Evolutionary conservation across 2,113 vertebrate species (phyloP).

Genomic region (Dicentrarchus labrax): DNA sequence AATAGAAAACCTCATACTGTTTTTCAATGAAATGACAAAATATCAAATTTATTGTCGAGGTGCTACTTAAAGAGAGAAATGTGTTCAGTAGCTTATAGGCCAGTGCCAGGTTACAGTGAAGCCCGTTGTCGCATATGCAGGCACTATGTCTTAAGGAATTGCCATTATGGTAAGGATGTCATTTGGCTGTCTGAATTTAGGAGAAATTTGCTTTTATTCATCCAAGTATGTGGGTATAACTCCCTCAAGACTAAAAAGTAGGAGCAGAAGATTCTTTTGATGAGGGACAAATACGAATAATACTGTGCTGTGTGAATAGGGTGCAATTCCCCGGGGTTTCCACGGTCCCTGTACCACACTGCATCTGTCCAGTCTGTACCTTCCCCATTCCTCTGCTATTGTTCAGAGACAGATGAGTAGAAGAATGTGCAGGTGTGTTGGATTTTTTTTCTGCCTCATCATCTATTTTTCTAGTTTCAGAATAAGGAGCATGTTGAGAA

Average conservation of each 20-base stretch:
- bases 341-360: conserved; percentile 77
- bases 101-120: conserved; percentile 56
- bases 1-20: conserved; percentile 64
- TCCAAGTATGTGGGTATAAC: conserved; percentile 87
- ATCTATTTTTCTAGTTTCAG: conserved; percentile 32
- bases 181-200: conserved; percentile 87
- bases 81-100: conserved; percentile 9
- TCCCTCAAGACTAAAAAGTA: conserved; percentile 87
- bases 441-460: conserved; percentile 49
- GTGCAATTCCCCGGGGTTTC: conserved; percentile 85
- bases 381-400: conserved; percentile 20
- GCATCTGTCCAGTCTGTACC: conserved; percentile 29
- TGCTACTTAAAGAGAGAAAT: conserved; percentile 36
- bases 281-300: conserved; percentile 86
- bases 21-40: conserved; percentile 68
- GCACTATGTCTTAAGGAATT: conserved; percentile 71
- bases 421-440: conserved; percentile 56
- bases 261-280: conserved; percentile 86
- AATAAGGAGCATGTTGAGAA: conserved; percentile 6
- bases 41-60: conserved; percentile 53
- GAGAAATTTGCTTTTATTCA: conserved; percentile 88
- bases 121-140: conserved; percentile 73
- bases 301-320: conserved; percentile 87
- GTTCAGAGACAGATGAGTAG: conserved; percentile 47
- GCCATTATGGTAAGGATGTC: conserved; percentile 87